A percentile compares a stretch with the other conserved stretches of the same genome.
These are phyloP conservation scores for Spicauda simplicius DNA, from an alignment of 2,888 invertebrate genomes.

Conservation along the genomic window DNA sequence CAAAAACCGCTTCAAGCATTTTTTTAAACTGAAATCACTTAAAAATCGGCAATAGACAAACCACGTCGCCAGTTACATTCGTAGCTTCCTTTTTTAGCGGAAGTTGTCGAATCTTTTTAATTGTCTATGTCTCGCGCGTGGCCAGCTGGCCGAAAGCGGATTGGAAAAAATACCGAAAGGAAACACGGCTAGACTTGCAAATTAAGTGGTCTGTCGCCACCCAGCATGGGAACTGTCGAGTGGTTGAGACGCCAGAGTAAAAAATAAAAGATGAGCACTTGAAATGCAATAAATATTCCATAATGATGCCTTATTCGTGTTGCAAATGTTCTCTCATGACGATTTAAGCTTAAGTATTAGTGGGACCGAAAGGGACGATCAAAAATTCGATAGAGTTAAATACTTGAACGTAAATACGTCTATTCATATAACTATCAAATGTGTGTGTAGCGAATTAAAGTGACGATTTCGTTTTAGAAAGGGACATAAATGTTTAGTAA, in stretches of 20 bases:
- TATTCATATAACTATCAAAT: too few species aligned
- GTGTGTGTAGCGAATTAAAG: too few species aligned
- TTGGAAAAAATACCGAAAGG: constrained; percentile 57
- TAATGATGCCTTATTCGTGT: constrained; percentile 45
- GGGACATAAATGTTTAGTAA: too few species aligned
- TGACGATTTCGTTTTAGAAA: too few species aligned
- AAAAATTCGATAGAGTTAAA: too few species aligned
- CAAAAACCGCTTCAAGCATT: too few species aligned
- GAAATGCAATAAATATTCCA: constrained; percentile 68
- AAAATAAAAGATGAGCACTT: constrained; percentile 58
- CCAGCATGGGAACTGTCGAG: constrained; percentile 77
- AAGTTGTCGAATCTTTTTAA: constrained; percentile 54
- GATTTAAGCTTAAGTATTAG: constrained; percentile 1
- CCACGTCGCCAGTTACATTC: constrained; percentile 11
- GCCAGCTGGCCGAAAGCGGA: constrained; percentile 61
- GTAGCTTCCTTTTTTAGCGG: constrained; percentile 37
- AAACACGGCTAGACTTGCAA: constrained; percentile 81
- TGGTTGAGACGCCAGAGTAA: constrained; percentile 65
- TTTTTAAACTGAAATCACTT: not conserved
- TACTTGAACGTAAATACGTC: too few species aligned
- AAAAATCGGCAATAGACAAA: not conserved
- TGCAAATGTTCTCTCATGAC: constrained; percentile 33
- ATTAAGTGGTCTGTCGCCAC: constrained; percentile 83
- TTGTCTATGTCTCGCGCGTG: constrained; percentile 58
- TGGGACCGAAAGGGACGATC: too few species aligned